Evolutionary conservation across 2,797 vertebrate species (phyloP).

Genomic region (Myotis pilosus): DNA sequence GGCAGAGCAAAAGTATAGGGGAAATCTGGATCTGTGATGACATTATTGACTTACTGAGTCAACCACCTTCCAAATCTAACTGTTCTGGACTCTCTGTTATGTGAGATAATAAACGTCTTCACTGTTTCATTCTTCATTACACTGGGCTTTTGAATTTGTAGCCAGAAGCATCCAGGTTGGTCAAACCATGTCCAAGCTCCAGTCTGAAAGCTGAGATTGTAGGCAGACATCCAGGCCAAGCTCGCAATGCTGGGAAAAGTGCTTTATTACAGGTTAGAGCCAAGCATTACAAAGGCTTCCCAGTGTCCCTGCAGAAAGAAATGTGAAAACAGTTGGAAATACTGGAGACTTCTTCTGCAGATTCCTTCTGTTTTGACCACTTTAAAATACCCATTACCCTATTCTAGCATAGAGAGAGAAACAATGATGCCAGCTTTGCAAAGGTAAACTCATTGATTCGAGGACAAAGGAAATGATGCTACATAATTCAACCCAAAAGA

Average conservation of each 20-base stretch:
- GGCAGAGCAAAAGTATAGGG: not conserved
- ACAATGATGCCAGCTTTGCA: slow-evolving; percentile 4
- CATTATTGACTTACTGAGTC: not conserved
- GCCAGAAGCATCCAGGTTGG: not conserved
- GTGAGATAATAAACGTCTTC: slow-evolving; percentile 8
- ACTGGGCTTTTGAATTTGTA: not conserved
- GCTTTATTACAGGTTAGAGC: not conserved
- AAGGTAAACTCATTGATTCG: not conserved
- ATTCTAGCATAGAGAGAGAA: not conserved
- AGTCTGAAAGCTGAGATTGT: not conserved
- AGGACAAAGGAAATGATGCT: slow-evolving; percentile 3
- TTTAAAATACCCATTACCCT: not conserved
- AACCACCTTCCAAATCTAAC: not conserved
- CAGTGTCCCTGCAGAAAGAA: not conserved
- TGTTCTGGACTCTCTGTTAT: not conserved
- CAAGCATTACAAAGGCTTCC: not conserved
- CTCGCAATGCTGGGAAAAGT: not conserved
- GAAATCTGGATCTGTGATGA: not conserved
- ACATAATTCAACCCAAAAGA: slow-evolving; percentile 12
- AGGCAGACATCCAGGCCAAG: not conserved
- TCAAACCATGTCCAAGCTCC: not conserved
- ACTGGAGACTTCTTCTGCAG: not conserved
- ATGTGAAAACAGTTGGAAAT: not conserved
- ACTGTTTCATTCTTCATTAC: not conserved
- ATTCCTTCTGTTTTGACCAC: slow-evolving; percentile 19